Percentiles rank a stretch among this genome's conserved stretches.
phyloP scores from a whole-genome alignment of 2,888 invertebrate genomes.

The Lingula anatina region DNA sequence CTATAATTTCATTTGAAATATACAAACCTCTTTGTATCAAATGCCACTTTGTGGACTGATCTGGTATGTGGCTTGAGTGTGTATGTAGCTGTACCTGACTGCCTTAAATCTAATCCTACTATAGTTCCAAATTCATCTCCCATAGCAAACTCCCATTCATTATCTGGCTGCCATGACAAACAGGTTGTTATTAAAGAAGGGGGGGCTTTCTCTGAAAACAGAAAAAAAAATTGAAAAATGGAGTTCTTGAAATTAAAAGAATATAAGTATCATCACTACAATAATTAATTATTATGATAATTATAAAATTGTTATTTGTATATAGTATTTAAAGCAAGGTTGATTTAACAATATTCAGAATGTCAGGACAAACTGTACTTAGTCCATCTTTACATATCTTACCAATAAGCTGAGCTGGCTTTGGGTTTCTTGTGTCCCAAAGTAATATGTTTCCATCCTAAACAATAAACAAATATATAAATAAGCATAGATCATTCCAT shows the following conservation, averaged over 20 bases:
- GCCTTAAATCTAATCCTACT: conserved; percentile 56
- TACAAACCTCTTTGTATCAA: conserved; percentile 28
- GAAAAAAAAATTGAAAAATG: too few species aligned
- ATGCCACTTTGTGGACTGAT: conserved; percentile 31
- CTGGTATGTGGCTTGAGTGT: conserved; percentile 27
- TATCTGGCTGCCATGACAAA: conserved; percentile 40
- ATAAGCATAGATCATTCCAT: too few species aligned
- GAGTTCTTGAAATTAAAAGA: background rate
- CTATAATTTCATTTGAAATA: too few species aligned
- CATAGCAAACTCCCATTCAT: conserved; percentile 31
- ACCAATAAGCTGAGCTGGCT: conserved; percentile 48
- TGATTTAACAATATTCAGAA: background rate
- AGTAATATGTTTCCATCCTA: conserved; percentile 58
- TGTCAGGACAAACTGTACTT: background rate
- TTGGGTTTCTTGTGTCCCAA: conserved; percentile 58
- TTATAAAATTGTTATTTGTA: background rate
- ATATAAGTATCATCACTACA: background rate
- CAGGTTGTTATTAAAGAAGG: conserved; percentile 46
- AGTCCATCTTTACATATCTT: conserved; percentile 9
- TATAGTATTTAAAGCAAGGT: background rate
- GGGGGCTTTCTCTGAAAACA: conserved; percentile 47
- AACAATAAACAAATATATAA: conserved; percentile 13
- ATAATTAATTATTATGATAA: background rate
- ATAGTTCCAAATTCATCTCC: conserved; percentile 58
- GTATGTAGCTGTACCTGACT: conserved; percentile 23